phyloP scores from a whole-genome alignment of 2,888 invertebrate genomes.

The Cheilosia vulpina region DNA sequence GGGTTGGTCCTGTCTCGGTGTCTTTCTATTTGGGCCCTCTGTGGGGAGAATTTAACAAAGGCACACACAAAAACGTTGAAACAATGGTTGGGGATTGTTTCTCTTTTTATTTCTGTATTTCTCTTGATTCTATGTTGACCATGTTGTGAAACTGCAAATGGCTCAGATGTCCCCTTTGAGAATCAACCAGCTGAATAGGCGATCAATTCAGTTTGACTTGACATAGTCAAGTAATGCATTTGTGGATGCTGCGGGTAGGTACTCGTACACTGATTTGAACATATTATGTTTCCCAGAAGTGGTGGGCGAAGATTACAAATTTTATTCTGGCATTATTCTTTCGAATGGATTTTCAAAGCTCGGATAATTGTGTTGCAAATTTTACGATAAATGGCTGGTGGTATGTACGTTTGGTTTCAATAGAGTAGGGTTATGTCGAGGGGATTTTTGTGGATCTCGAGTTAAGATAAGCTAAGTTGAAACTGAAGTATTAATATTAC shows the following conservation, averaged over 20 bases:
- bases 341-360: constrained; percentile 8
- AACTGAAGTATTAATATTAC: too few species aligned
- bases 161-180: constrained; percentile 51
- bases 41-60: constrained; percentile 57
- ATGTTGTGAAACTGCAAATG: constrained; percentile 63
- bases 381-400: neutral
- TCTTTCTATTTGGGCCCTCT: neutral
- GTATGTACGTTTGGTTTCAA: neutral
- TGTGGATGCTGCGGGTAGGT: neutral
- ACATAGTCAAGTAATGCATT: constrained; percentile 66
- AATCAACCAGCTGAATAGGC: constrained; percentile 53
- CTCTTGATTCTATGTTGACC: constrained; percentile 48
- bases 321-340: constrained; percentile 35
- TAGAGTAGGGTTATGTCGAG: too few species aligned
- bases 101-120: neutral
- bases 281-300: constrained; percentile 39
- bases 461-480: too few species aligned
- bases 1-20: neutral
- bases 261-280: constrained; percentile 36
- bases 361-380: neutral
- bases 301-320: constrained; percentile 29
- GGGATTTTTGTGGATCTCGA: too few species aligned
- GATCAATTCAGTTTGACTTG: constrained; percentile 71
- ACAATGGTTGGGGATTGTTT: constrained; percentile 47
- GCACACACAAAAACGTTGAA: constrained; percentile 42